Percentiles rank a stretch among this genome's conserved stretches.
These are phyloP conservation scores for Diploptera punctata DNA, from an alignment of 2,888 invertebrate species.

Conservation along the genomic window DNA sequence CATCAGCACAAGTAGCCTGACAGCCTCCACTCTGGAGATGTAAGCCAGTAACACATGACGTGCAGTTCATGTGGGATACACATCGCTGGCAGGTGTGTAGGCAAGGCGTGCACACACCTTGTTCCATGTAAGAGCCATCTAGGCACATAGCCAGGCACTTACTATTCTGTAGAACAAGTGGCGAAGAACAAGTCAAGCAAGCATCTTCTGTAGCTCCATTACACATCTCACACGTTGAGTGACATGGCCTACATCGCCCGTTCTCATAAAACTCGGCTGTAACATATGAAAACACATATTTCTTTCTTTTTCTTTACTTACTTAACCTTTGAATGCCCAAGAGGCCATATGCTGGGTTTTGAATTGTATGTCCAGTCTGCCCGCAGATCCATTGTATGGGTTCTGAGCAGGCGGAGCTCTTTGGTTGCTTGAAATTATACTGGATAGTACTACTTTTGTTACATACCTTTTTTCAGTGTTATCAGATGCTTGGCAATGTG, in stretches of 20 bases:
- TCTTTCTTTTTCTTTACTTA: no score
- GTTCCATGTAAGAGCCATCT: constrained; percentile 74
- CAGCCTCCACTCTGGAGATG: constrained; percentile 85
- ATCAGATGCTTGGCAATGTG: no score
- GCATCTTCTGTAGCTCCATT: constrained; percentile 74
- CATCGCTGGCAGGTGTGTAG: constrained; percentile 80
- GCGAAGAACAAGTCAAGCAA: constrained; percentile 74
- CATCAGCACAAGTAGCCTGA: constrained; percentile 76
- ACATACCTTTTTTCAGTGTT: no score
- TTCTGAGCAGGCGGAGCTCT: no score
- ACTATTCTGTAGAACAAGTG: constrained; percentile 73
- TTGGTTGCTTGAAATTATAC: no score
- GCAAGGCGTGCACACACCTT: constrained; percentile 78
- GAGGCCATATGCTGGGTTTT: no score
- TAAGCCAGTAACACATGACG: constrained; percentile 75
- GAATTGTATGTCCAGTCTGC: no score
- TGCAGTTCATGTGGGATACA: constrained; percentile 80
- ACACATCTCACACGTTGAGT: constrained; percentile 83
- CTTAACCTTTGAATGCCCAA: no score
- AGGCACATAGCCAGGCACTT: constrained; percentile 80
- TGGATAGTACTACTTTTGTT: no score
- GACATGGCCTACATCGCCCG: constrained; percentile 75
- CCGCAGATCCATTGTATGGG: no score
- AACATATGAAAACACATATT: no score
- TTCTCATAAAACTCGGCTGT: constrained; percentile 77